Base-by-base conservation (phyloP, 2,797 vertebrate species). In the Squalus acanthias region DNA sequence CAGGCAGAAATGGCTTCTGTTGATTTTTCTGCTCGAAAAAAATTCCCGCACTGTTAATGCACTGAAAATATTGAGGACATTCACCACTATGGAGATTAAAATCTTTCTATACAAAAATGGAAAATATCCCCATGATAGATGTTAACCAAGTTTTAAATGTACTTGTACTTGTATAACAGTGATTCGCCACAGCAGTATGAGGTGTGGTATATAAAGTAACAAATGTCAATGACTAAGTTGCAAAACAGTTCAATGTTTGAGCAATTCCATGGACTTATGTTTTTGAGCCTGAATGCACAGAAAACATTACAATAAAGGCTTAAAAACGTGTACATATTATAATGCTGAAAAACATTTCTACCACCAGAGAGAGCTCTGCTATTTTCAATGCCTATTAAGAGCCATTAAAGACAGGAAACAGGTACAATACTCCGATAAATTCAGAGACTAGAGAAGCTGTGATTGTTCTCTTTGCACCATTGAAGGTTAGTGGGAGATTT, bases 341-440 rank as follows among this genome's bases (percentile, higher is more conserved):
- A 88, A 53, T 88, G 39, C 87, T 57, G 87, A 88, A 88, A 57
- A 57, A 10, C 1, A 26, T 57, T 88, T 57, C 87, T 57, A 29
- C 87, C 87, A 88, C 87, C 53, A 88, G 87, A 88, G 87, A 88
- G 87, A 88, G 50, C 50, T 57, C 53, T 53, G 26, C 87, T 88
- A 88, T 88, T 50, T 88, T 7, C 53, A 57, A 53, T 53, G 87
- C 46, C 24, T 57, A 24, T 20, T 87, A 87, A 87, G 82, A 50
- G 39, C 82, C 12, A 4, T 50, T 87, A 87, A 1, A 26, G 20
- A 46, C 50, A 88, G 50, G 87, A 57, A 76, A 57, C 50, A 57
- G 87, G 87, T 29, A 88, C 0, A 29, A 88, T 50, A 57, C 33
- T n/a, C 33, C 9, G 12, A 76, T 76, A 76, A n/a, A n/a, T 76